Evolutionary conservation across 2,888 invertebrate species (phyloP).

Genomic region (Hecatera dysodea): DNA sequence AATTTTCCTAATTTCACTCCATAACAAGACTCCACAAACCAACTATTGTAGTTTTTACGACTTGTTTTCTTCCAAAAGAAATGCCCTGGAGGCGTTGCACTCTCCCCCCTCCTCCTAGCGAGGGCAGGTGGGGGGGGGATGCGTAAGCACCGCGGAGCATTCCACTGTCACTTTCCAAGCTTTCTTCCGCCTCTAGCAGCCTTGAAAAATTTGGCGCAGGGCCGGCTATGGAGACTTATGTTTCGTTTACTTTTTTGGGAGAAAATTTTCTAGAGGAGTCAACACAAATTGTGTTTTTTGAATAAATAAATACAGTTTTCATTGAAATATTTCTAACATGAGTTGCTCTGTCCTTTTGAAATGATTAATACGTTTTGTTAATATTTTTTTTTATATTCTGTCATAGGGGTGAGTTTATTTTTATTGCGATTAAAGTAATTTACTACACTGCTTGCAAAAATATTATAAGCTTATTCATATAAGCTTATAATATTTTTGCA

Average conservation of each 20-base stretch:
- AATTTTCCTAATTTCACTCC: constrained; percentile 27
- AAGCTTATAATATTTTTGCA: too few relatives aligned
- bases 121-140: constrained; percentile 60
- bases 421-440: too few relatives aligned
- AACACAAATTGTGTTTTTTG: background rate
- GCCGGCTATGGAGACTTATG: constrained; percentile 68
- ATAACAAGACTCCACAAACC: constrained; percentile 30
- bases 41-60: constrained; percentile 58
- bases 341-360: too few relatives aligned
- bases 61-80: constrained; percentile 68
- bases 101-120: constrained; percentile 44
- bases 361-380: too few relatives aligned
- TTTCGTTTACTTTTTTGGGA: background rate
- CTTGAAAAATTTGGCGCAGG: constrained; percentile 86
- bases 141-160: constrained; percentile 83
- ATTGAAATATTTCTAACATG: too few relatives aligned
- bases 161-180: constrained; percentile 90
- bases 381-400: too few relatives aligned
- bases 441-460: too few relatives aligned
- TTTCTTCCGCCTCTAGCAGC: constrained; percentile 87
- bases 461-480: too few relatives aligned
- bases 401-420: too few relatives aligned
- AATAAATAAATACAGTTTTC: background rate
- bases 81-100: constrained; percentile 79
- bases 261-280: background rate